Evolutionary conservation across 2,113 vertebrate genomes (phyloP).

Genomic region (Malurus melanocephalus): DNA sequence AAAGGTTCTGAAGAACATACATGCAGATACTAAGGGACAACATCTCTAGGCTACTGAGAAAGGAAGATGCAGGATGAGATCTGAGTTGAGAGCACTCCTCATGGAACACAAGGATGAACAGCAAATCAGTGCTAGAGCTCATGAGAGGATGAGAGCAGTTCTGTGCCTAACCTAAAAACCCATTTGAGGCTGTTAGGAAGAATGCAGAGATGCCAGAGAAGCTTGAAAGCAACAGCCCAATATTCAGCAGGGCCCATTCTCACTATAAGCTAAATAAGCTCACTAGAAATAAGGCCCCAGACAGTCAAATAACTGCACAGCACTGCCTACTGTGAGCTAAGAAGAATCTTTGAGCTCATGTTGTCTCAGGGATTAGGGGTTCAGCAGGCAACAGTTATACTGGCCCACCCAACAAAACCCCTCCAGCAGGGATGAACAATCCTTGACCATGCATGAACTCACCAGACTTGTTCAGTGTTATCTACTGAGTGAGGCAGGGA

Average conservation of each 20-base stretch:
- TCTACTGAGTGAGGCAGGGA: neutral
- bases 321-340: neutral
- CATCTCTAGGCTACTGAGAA: neutral
- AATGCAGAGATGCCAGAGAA: neutral
- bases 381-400: neutral
- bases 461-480: neutral
- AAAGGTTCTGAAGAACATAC: neutral
- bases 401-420: neutral
- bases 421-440: neutral
- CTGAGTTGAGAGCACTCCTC: neutral
- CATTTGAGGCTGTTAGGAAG: neutral
- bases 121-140: accelerated
- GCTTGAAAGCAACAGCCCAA: neutral
- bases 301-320: neutral
- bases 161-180: neutral
- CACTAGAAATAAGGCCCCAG: neutral
- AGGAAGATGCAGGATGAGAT: neutral
- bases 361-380: neutral
- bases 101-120: neutral
- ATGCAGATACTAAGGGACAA: neutral
- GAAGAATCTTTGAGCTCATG: neutral
- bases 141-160: neutral
- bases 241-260: neutral
- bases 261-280: neutral
- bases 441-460: neutral